Percentiles rank a stretch among this genome's conserved stretches.
These are phyloP conservation scores for Sorex maritimensis DNA, from an alignment of 2,797 vertebrate genomes.

Conservation along the genomic window DNA sequence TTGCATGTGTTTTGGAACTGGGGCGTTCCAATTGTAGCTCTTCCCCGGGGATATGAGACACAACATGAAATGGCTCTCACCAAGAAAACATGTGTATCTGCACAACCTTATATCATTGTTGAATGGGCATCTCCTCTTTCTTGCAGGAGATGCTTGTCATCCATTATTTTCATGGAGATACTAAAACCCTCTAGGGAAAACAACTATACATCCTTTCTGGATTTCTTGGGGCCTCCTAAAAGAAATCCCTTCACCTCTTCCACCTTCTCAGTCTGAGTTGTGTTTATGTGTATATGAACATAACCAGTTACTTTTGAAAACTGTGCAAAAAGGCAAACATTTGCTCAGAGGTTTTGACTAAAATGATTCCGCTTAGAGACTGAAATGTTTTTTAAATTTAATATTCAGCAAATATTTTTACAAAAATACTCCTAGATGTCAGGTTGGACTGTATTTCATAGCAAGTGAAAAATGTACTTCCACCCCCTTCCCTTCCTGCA, in stretches of 20 bases:
- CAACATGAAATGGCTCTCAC: not conserved
- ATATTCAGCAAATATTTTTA: conserved; percentile 81
- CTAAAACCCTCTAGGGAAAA: not conserved
- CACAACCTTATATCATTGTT: not conserved
- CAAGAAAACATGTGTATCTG: not conserved
- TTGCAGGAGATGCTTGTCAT: not conserved
- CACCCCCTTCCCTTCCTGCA: not conserved
- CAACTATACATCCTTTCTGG: not conserved
- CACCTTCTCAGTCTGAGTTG: not conserved
- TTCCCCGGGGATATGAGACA: not conserved
- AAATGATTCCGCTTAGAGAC: conserved; percentile 64
- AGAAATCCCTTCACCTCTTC: not conserved
- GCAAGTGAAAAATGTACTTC: not conserved
- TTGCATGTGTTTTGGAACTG: not conserved
- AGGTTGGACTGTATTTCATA: conserved; percentile 33
- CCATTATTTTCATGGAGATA: conserved; percentile 9
- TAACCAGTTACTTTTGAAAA: conserved; percentile 60
- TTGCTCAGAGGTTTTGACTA: conserved; percentile 73
- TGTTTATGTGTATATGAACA: not conserved
- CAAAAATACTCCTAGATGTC: conserved; percentile 69
- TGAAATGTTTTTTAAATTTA: conserved; percentile 73
- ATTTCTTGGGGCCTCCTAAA: not conserved
- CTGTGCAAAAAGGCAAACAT: conserved; percentile 63
- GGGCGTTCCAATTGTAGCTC: not conserved
- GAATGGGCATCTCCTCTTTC: conserved; percentile 13